Evolutionary conservation across 2,888 invertebrate genomes (phyloP).

Genomic region (Meta bourneti): DNA sequence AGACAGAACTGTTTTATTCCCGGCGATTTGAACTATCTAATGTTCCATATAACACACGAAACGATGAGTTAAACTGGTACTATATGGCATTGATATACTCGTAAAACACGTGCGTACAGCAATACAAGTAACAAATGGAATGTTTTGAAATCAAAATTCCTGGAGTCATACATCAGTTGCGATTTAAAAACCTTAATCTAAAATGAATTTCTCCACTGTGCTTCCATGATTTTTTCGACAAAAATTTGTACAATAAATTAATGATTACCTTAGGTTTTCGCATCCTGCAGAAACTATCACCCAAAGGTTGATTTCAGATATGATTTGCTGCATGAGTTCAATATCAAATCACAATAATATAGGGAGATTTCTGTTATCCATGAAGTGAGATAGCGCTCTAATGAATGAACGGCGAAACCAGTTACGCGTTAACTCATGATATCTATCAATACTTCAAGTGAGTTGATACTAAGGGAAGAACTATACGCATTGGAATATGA

Average conservation of each 20-base stretch:
- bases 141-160: not conserved
- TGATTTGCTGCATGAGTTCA: slow-evolving; percentile 51
- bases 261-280: slow-evolving; percentile 70
- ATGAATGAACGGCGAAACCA: not conserved
- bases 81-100: too few species aligned
- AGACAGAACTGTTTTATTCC: too few species aligned
- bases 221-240: too few species aligned
- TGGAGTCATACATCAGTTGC: not conserved
- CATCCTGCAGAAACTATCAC: slow-evolving; percentile 61
- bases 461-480: not conserved
- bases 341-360: slow-evolving; percentile 42
- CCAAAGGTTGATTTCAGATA: slow-evolving; percentile 30
- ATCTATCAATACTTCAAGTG: slow-evolving; percentile 12
- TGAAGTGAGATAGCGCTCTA: not conserved
- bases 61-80: too few species aligned
- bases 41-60: too few species aligned
- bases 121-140: too few species aligned
- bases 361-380: slow-evolving; percentile 22
- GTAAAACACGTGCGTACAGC: too few species aligned
- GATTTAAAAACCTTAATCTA: not conserved
- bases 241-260: too few species aligned
- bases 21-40: too few species aligned
- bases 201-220: not conserved
- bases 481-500: slow-evolving; percentile 3
- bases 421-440: slow-evolving; percentile 1